These are phyloP conservation scores for Etia nguti DNA, from an alignment of 2,113 vertebrate species.

Conservation along the genomic window DNA sequence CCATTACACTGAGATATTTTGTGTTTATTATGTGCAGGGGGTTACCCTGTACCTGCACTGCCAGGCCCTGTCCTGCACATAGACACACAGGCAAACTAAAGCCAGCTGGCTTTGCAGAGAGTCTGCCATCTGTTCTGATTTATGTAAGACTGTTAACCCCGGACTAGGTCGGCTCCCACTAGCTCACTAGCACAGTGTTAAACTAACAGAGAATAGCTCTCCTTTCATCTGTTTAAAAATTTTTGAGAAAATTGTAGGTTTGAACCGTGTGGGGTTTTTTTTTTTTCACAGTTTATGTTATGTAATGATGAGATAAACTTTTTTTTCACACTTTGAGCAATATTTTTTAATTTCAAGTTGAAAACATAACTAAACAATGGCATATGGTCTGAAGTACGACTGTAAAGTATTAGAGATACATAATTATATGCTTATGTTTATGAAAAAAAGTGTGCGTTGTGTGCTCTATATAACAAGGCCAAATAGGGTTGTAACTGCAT, in stretches of 20 bases:
- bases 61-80: conserved; percentile 50
- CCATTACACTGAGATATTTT: conserved; percentile 33
- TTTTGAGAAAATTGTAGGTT: not conserved
- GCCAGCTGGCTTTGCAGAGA: conserved; percentile 72
- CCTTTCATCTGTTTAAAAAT: not conserved
- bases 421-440: not conserved
- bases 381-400: not conserved
- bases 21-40: conserved; percentile 59
- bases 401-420: not conserved
- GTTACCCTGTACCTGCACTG: conserved; percentile 67
- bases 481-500: not conserved
- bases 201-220: conserved; percentile 6
- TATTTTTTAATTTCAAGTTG: not conserved
- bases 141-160: conserved; percentile 67
- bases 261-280: fast-evolving
- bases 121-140: conserved; percentile 74
- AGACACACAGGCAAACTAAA: conserved; percentile 65
- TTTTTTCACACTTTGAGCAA: not conserved
- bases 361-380: not conserved
- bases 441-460: not conserved
- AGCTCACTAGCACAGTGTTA: conserved; percentile 35
- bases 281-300: not conserved
- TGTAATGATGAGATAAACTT: not conserved
- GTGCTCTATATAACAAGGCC: not conserved
- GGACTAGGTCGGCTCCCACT: conserved; percentile 49